Base-by-base conservation (phyloP, 2,797 vertebrate species). In the Epinephelus malabaricus region DNA sequence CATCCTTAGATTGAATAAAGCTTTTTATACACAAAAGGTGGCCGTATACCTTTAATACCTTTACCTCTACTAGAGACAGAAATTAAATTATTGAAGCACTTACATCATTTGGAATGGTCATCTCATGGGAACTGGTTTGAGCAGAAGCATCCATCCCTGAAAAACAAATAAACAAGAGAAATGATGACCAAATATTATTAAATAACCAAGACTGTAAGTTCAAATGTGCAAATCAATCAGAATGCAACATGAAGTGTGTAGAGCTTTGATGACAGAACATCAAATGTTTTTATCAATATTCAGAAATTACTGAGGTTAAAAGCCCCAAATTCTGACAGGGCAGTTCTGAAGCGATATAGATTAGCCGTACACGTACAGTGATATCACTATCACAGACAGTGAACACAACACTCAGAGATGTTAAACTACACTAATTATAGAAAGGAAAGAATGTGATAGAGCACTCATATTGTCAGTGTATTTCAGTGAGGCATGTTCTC, bases 21-120 rank as follows among this genome's bases (percentile, higher is more conserved):
- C 15, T 21, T 8, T 34, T 62, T 46, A 30, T 13, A 30, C 19
- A 49, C 0, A 12, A 49, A 38, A 40, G 55, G 7, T 23, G 11
- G 10, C 30, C 21, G 23, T 23, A 3, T 15, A 49, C 2, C 0
- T 3, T 65, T 74, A 30, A 30, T 30, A 30, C 27, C 5, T 30
- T 30, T 30, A 30, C 27, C 27, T 30, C 5, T 30, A 30, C 0
- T 30, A 5, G 27, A 30, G 27, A 30, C 27, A 30, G 27, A 30
- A 30, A 30, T 30, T 30, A 30, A 30, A 30, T 6, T 30, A 30
- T 25, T 30, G 49, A 65, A 46, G 13, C 46, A 97, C 97, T 96
- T 95, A 99, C 98, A 94, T 99, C 98, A 19, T 99, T 99, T 97
- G 98, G 97, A 98, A 99, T 99, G 96, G 97, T 99, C 96, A 99